Evolutionary conservation across 2,113 vertebrate genomes (phyloP).

Genomic region (Beaufortia kweichowensis): DNA sequence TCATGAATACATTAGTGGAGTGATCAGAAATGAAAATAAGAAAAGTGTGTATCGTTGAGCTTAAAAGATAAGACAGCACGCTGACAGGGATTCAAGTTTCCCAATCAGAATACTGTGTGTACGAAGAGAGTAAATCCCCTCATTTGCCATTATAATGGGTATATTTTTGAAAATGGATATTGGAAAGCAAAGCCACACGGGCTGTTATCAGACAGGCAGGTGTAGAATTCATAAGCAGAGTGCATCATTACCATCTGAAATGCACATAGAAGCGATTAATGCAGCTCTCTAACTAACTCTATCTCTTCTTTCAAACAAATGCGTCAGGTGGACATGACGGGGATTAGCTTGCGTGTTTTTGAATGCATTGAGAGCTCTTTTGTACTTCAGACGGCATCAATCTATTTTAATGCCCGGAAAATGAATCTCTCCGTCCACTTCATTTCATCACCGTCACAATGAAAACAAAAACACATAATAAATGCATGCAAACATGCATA

Average conservation of each 20-base stretch:
- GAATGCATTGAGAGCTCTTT: background rate
- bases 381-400: constrained; percentile 9
- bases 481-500: background rate
- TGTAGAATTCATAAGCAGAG: constrained; percentile 26
- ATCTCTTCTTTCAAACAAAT: constrained; percentile 8
- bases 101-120: constrained; percentile 31
- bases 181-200: constrained; percentile 15
- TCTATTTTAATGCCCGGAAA: constrained; percentile 5
- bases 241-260: constrained; percentile 16
- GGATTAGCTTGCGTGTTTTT: constrained; percentile 27
- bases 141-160: constrained; percentile 33
- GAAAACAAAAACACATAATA: constrained; percentile 10
- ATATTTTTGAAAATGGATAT: constrained; percentile 34
- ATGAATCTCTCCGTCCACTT: background rate
- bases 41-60: constrained; percentile 28
- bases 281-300: constrained; percentile 9
- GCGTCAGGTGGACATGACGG: background rate
- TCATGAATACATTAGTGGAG: constrained; percentile 38
- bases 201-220: constrained; percentile 30
- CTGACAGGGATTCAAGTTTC: constrained; percentile 27
- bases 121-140: constrained; percentile 13
- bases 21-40: constrained; percentile 36
- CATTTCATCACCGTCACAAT: background rate
- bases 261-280: constrained; percentile 16
- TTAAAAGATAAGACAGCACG: constrained; percentile 35